phyloP scores from a whole-genome alignment of 2,797 vertebrate species.

The Artibeus jamaicensis region DNA sequence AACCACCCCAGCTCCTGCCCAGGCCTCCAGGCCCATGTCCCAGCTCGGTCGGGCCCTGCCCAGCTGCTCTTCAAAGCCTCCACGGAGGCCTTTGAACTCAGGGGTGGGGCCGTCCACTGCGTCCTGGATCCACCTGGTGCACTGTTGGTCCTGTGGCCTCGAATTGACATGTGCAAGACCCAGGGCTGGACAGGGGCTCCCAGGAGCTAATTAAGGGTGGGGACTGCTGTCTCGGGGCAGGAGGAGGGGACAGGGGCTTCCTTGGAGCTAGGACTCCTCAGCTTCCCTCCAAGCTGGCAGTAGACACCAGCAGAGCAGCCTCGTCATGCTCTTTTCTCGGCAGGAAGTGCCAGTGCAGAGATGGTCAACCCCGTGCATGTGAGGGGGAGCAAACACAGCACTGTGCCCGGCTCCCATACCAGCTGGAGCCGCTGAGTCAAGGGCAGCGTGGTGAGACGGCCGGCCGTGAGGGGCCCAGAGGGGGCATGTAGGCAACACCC shows the following conservation, averaged over 20 bases:
- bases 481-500: fast-evolving
- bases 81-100: not conserved
- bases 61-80: no score
- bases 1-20: no score
- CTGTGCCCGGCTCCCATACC: fast-evolving
- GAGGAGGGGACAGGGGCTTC: not conserved
- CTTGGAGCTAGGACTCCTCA: not conserved
- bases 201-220: not conserved
- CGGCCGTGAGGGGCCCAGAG: not conserved
- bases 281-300: fast-evolving
- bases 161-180: not conserved
- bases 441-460: fast-evolving
- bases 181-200: not conserved
- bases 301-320: not conserved
- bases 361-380: not conserved
- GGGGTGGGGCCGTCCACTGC: not conserved
- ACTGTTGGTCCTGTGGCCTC: not conserved
- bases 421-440: not conserved
- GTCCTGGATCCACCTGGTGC: not conserved
- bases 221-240: not conserved
- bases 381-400: not conserved
- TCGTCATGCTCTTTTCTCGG: not conserved
- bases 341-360: not conserved
- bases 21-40: no score
- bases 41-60: no score